phyloP scores from a whole-genome alignment of 2,797 vertebrate genomes.

The Poecilia gillii region DNA sequence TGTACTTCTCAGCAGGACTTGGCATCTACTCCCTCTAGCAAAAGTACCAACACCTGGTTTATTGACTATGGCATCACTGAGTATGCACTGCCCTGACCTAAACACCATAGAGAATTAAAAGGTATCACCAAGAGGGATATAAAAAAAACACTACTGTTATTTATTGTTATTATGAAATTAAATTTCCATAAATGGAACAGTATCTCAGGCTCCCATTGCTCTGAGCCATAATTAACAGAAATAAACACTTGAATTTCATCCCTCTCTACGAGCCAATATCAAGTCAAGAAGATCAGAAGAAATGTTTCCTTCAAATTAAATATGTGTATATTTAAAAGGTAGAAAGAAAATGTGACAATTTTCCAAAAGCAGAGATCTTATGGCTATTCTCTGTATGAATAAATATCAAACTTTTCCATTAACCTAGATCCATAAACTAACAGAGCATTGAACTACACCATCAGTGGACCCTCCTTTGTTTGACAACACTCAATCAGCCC shows the following conservation, averaged over 20 bases:
- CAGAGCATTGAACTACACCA: constrained; percentile 47
- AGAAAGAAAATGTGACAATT: constrained; percentile 18
- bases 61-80: neutral
- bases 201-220: no score
- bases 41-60: neutral
- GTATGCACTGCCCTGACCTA: neutral
- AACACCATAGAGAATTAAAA: neutral
- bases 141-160: neutral
- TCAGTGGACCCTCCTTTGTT: constrained; percentile 33
- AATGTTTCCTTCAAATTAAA: constrained; percentile 28
- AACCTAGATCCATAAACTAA: constrained; percentile 63
- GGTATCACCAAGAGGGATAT: neutral
- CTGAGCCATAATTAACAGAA: neutral
- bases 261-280: constrained; percentile 43
- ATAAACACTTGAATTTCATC: constrained; percentile 17
- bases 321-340: constrained; percentile 37
- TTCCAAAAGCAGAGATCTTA: constrained; percentile 28
- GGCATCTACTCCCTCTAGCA: neutral
- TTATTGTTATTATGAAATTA: neutral
- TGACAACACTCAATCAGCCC: constrained; percentile 54
- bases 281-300: constrained; percentile 39
- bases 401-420: constrained; percentile 54
- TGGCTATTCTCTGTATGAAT: constrained; percentile 34
- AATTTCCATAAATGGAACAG: neutral
- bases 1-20: neutral